A percentile compares a stretch with the other conserved stretches of the same genome.
Evolutionary conservation across 2,888 invertebrate species (phyloP).

Genomic region (Drosophila mulleri): DNA sequence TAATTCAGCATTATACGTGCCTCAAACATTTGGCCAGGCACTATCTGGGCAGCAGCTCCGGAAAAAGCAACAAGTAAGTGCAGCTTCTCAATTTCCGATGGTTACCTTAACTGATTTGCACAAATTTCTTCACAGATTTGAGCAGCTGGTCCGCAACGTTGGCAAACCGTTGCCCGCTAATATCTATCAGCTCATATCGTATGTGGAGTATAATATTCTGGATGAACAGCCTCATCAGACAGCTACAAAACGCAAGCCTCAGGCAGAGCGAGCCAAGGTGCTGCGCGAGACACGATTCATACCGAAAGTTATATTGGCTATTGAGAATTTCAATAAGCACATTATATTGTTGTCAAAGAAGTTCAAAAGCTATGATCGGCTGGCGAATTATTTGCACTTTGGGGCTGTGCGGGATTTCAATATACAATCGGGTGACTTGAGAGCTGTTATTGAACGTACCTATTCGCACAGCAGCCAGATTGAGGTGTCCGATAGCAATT

Average conservation of each 20-base stretch:
- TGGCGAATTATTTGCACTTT: slow-evolving; percentile 86
- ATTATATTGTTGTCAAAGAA: slow-evolving; percentile 87
- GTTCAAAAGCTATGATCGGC: slow-evolving; percentile 86
- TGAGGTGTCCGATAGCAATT: slow-evolving; percentile 62
- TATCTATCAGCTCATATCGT: slow-evolving; percentile 86
- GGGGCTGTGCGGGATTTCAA: slow-evolving; percentile 88
- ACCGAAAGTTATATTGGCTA: slow-evolving; percentile 87
- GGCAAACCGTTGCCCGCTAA: slow-evolving; percentile 87
- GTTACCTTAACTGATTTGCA: background rate
- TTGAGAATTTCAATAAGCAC: slow-evolving; percentile 88
- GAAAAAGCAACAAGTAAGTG: slow-evolving; percentile 75
- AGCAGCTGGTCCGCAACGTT: slow-evolving; percentile 86
- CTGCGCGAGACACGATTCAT: slow-evolving; percentile 87
- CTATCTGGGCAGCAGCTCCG: slow-evolving; percentile 86
- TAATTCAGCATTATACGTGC: slow-evolving; percentile 86
- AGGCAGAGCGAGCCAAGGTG: slow-evolving; percentile 86
- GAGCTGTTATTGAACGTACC: slow-evolving; percentile 86
- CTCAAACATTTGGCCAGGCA: slow-evolving; percentile 87
- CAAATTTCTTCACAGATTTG: slow-evolving; percentile 84
- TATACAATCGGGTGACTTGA: slow-evolving; percentile 86
- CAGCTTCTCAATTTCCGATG: background rate
- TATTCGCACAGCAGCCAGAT: slow-evolving; percentile 79
- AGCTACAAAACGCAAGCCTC: slow-evolving; percentile 83
- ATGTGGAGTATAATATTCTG: slow-evolving; percentile 86
- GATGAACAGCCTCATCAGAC: slow-evolving; percentile 63